Evolutionary conservation across 1,140 invertebrate species (phyloP).

Genomic region (Caligus rogercresseyi): DNA sequence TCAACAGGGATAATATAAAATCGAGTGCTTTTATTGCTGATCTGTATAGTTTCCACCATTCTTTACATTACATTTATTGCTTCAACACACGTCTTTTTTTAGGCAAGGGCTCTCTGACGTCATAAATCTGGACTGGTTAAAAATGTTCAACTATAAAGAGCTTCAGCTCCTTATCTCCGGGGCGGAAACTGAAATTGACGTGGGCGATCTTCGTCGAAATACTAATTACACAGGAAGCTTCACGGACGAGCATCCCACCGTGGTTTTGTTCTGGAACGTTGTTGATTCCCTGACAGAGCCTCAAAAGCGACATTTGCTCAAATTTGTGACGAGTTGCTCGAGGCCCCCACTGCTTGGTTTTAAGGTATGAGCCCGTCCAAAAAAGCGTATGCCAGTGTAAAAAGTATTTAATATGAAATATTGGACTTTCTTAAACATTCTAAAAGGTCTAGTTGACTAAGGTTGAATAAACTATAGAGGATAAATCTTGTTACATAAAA

Average conservation of each 20-base stretch:
- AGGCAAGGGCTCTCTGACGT: slow-evolving; percentile 61
- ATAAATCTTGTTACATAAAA: no score
- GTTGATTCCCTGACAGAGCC: slow-evolving; percentile 61
- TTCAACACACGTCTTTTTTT: no score
- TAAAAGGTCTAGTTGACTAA: no score
- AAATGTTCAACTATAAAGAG: slow-evolving; percentile 87
- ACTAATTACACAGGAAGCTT: slow-evolving; percentile 51
- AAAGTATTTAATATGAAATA: no score
- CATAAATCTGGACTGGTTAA: slow-evolving; percentile 70
- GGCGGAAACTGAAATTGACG: slow-evolving; percentile 72
- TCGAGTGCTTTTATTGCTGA: no score
- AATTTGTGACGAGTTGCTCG: slow-evolving; percentile 94
- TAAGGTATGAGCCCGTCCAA: slow-evolving; percentile 46
- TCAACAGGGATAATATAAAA: no score
- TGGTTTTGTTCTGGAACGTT: slow-evolving; percentile 60
- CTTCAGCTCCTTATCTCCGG: slow-evolving; percentile 85
- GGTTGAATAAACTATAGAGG: no score
- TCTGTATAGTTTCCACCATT: no score
- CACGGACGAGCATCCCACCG: slow-evolving; percentile 28
- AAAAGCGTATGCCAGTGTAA: no score
- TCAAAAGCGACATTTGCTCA: slow-evolving; percentile 66
- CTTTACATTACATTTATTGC: no score
- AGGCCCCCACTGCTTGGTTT: slow-evolving; percentile 90
- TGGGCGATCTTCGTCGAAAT: slow-evolving; percentile 65
- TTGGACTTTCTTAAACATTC: no score